Percentiles rank a stretch among this genome's conserved stretches.
phyloP scores from a whole-genome alignment of 2,888 invertebrate species.

The Neria commutata region DNA sequence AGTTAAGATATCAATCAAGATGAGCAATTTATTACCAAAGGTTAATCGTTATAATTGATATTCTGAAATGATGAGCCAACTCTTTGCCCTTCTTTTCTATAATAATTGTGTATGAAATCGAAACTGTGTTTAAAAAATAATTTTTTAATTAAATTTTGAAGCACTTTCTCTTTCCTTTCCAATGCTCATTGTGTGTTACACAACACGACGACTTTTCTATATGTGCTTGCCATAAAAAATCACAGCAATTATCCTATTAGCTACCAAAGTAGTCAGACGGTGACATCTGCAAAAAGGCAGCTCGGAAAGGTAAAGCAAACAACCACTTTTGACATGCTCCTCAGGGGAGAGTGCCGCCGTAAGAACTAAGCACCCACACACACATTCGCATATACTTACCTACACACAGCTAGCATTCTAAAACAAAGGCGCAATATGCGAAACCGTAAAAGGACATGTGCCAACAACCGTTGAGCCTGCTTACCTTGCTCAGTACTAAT shows the following conservation, averaged over 20 bases:
- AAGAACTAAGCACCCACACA: slow-evolving; percentile 4
- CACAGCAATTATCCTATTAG: slow-evolving; percentile 47
- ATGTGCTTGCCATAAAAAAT: background rate
- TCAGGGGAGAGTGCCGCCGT: slow-evolving; percentile 40
- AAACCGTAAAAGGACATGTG: slow-evolving; percentile 9
- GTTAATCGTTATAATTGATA: no score
- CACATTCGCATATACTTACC: no score
- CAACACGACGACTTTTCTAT: background rate
- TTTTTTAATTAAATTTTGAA: no score
- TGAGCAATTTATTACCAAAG: no score
- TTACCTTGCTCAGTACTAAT: slow-evolving; percentile 21
- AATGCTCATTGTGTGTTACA: no score
- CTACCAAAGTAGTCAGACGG: slow-evolving; percentile 10
- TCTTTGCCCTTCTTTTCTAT: no score
- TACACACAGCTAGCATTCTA: background rate
- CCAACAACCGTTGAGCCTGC: background rate
- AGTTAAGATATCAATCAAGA: no score
- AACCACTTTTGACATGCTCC: slow-evolving; percentile 14
- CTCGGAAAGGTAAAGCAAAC: background rate
- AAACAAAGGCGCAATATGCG: slow-evolving; percentile 3
- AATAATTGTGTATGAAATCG: no score
- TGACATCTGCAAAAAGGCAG: slow-evolving; percentile 36
- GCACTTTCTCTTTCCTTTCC: no score
- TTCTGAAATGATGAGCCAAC: no score
- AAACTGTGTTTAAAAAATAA: no score